Evolutionary conservation across 2,888 invertebrate species (phyloP).

Genomic region (Lithophane leautieri): DNA sequence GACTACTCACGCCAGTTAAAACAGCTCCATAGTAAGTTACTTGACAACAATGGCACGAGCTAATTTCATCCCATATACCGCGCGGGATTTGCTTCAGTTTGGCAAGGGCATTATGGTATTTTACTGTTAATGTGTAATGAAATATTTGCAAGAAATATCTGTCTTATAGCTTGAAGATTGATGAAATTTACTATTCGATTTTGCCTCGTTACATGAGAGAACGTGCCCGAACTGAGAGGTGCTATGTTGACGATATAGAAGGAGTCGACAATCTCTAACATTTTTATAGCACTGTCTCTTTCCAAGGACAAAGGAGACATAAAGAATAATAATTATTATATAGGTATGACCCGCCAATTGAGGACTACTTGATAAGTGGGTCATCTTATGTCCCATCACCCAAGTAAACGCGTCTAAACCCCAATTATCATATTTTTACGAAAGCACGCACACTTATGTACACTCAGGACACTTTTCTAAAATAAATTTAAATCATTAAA

Average conservation of each 20-base stretch:
- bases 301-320: no score
- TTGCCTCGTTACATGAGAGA: no score
- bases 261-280: neutral
- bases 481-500: slow-evolving; percentile 15
- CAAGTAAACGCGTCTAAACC: slow-evolving; percentile 15
- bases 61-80: neutral
- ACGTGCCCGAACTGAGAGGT: no score
- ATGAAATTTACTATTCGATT: no score
- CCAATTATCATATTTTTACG: slow-evolving; percentile 31
- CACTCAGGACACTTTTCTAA: neutral
- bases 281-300: neutral
- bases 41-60: neutral
- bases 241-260: no score
- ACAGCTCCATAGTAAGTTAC: neutral
- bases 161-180: neutral
- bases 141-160: neutral
- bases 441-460: neutral
- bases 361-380: neutral
- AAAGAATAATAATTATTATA: no score
- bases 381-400: neutral
- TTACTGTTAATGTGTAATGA: neutral
- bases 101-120: neutral
- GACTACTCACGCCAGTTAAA: neutral
- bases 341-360: no score
- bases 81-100: neutral